These are phyloP conservation scores for Ctenosaura bakeri DNA, from an alignment of 2,797 vertebrate genomes.

Conservation along the genomic window DNA sequence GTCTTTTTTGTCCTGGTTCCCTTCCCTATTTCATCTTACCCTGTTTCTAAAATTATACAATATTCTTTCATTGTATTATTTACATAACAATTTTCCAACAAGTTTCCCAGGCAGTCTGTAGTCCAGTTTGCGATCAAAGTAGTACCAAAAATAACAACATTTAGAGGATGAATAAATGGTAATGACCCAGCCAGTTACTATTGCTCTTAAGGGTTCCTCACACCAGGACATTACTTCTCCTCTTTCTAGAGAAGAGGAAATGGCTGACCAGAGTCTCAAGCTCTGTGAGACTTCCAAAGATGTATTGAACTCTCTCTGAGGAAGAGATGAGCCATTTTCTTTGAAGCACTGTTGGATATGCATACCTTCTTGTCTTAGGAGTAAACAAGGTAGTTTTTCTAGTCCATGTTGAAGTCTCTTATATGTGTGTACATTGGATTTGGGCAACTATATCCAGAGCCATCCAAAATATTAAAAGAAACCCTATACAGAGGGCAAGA, in stretches of 20 bases:
- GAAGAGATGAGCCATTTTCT: not conserved
- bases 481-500: not conserved
- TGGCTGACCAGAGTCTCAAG: not conserved
- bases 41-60: not conserved
- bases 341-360: not conserved
- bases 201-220: not conserved
- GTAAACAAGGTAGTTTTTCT: not conserved
- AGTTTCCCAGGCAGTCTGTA: not conserved
- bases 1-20: not conserved
- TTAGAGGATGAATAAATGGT: not conserved
- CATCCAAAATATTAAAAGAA: conserved; percentile 15
- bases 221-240: not conserved
- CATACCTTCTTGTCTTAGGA: not conserved
- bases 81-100: conserved; percentile 1
- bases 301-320: not conserved
- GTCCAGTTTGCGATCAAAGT: not conserved
- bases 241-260: not conserved
- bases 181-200: not conserved
- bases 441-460: not conserved
- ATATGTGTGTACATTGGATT: not conserved
- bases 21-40: not conserved
- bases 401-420: not conserved
- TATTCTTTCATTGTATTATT: not conserved
- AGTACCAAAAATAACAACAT: not conserved
- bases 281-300: not conserved